These are phyloP conservation scores for Betta splendens DNA, from an alignment of 2,797 vertebrate genomes.

Conservation along the genomic window DNA sequence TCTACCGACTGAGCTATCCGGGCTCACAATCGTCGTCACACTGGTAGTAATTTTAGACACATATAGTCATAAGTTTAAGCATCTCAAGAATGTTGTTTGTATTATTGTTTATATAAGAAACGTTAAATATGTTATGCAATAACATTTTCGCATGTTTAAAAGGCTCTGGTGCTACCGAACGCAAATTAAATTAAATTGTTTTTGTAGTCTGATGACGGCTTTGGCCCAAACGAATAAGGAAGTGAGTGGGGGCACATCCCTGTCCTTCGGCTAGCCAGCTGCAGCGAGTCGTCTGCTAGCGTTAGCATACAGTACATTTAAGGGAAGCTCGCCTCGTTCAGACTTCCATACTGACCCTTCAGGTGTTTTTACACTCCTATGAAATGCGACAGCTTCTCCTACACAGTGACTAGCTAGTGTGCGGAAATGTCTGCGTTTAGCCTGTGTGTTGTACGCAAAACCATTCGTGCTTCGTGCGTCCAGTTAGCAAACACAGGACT, in stretches of 20 bases:
- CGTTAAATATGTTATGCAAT: neutral
- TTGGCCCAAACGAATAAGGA: constrained; percentile 10
- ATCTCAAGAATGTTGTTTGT: no score
- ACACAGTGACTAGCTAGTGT: neutral
- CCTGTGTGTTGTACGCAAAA: neutral
- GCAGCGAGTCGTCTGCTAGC: neutral
- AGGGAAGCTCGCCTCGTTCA: neutral
- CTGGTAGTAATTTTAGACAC: no score
- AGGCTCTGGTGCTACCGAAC: fast-evolving
- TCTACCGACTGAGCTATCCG: constrained; percentile 10
- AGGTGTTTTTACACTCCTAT: fast-evolving
- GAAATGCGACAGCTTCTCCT: neutral
- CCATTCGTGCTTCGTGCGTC: neutral
- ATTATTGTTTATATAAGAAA: neutral
- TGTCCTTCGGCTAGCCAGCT: neutral
- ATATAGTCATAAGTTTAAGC: no score
- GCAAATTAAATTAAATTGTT: no score
- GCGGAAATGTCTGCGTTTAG: constrained; percentile 32
- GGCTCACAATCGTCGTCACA: no score
- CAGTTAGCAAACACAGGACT: neutral
- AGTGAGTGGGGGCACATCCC: constrained; percentile 8
- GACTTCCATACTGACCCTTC: neutral
- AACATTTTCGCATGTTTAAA: neutral
- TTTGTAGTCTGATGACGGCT: neutral
- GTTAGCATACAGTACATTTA: neutral